Evolutionary conservation across 2,888 invertebrate genomes (phyloP), one percentile per base, ranked within the genome.

Genomic region (Neocrepidodera transversa): DNA sequence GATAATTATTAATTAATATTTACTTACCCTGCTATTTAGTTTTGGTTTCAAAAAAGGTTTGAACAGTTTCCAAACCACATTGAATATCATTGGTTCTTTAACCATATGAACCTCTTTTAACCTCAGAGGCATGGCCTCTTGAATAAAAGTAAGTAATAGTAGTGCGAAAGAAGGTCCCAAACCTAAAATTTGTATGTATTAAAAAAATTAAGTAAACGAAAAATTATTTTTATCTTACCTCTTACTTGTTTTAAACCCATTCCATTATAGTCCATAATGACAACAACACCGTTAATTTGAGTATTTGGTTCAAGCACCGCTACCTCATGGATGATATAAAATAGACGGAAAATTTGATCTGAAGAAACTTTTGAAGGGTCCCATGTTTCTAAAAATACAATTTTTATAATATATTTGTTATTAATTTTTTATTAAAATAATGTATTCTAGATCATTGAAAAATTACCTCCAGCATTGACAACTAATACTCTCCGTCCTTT

Each of bases 61-160:
- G 82, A 93, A 93, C 76, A 93, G 86, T 45, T 84, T 81, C 92
- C 93, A 93, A 1, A 93, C 92, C 79, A 91, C 84, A 74, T 89
- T 92, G 81, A 93, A 93, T 62, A 93, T 81, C 81, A 88, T 89
- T 0, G 93, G 92, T 73, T 93, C 89, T 74, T 92, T 92, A 1
- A 93, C 91, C 74, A 93, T 88, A 79, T 93, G 93, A 7, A 93
- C 88, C 80, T 92, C 92, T 78, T 92, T 93, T 68, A 93, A 82
- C 53, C 93, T 84, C 49, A 92, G 78, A 1, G 93, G 92, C 91
- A 93, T 91, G 0, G 93, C 92, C 58, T 93, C 91, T 79, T 93
- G 93, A 68, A 93, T 92, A 79, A 93, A 93, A 7, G 86, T 85
- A 61, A 93, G 83, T 49, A 93, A 83, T 47, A 88, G 85, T 82